These are phyloP conservation scores for Acronicta psi DNA, from an alignment of 2,888 invertebrate species.

Conservation along the genomic window DNA sequence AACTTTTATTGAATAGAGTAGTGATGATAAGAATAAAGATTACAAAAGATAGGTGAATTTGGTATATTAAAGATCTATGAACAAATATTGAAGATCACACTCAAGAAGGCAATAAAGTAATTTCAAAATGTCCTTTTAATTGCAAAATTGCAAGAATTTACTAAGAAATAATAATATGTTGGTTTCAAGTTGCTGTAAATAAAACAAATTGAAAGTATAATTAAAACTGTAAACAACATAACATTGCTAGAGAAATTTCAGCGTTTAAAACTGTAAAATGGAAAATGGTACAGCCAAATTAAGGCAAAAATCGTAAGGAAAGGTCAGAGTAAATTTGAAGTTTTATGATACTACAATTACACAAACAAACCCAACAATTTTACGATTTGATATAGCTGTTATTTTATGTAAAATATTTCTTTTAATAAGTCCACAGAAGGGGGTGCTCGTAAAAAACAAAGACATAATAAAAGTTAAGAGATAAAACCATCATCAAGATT, in stretches of 20 bases:
- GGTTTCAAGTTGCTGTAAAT: slow-evolving; percentile 5
- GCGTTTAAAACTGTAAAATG: not conserved
- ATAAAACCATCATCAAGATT: slow-evolving; percentile 81
- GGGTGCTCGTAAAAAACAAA: slow-evolving; percentile 74
- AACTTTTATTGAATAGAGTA: not conserved
- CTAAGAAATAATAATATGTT: slow-evolving; percentile 19
- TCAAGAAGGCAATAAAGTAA: too few relatives aligned
- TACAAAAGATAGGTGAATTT: too few relatives aligned
- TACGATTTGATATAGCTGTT: slow-evolving; percentile 53
- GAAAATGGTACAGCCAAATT: slow-evolving; percentile 5
- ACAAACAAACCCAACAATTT: slow-evolving; percentile 43
- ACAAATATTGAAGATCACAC: too few relatives aligned
- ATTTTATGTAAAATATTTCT: slow-evolving; percentile 62
- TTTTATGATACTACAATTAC: slow-evolving; percentile 28
- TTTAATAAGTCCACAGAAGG: slow-evolving; percentile 62
- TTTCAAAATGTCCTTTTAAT: slow-evolving; percentile 30
- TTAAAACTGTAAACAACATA: slow-evolving; percentile 2
- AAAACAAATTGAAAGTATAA: slow-evolving; percentile 10
- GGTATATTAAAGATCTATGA: too few relatives aligned
- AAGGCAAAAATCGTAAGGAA: slow-evolving; percentile 8
- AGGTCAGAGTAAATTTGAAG: slow-evolving; percentile 23
- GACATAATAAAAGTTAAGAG: slow-evolving; percentile 72
- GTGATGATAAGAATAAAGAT: too few relatives aligned
- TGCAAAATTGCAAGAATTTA: slow-evolving; percentile 24
- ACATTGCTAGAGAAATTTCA: not conserved